Evolutionary conservation across 2,888 invertebrate species (phyloP).

Genomic region (Lamellibrachia columna): DNA sequence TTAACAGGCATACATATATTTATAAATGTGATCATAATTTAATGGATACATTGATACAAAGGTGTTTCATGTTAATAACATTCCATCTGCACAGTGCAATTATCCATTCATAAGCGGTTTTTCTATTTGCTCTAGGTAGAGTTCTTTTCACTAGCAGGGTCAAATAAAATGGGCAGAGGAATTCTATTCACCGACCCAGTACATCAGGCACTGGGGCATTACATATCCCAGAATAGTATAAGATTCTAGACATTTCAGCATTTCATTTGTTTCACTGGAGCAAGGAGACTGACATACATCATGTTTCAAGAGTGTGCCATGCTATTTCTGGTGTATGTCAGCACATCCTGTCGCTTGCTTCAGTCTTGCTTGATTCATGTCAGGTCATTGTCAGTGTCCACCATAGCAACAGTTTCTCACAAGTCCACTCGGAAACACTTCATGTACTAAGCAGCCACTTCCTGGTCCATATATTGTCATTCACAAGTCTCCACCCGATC

Average conservation of each 20-base stretch:
- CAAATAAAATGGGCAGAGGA: background rate
- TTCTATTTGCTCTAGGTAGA: too few species aligned
- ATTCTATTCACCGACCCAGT: background rate
- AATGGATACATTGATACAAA: background rate
- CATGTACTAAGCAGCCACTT: background rate
- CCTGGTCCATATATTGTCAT: background rate
- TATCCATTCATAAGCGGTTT: background rate
- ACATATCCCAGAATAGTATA: background rate
- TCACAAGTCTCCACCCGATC: background rate
- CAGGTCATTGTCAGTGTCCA: constrained; percentile 3
- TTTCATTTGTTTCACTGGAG: background rate
- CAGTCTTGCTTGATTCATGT: background rate
- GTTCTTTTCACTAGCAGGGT: background rate
- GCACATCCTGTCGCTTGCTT: background rate
- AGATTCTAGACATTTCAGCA: background rate
- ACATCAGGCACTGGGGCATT: background rate
- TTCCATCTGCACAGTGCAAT: background rate
- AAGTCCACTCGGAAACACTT: background rate
- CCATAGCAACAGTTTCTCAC: background rate
- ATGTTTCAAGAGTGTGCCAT: background rate
- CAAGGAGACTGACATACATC: background rate
- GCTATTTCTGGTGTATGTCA: background rate
- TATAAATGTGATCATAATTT: background rate
- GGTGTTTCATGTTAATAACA: background rate
- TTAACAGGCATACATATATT: background rate